Percentiles rank a stretch among this genome's conserved stretches.
These are phyloP conservation scores for Prinia subflava DNA, from an alignment of 2,113 vertebrate genomes.

Conservation along the genomic window DNA sequence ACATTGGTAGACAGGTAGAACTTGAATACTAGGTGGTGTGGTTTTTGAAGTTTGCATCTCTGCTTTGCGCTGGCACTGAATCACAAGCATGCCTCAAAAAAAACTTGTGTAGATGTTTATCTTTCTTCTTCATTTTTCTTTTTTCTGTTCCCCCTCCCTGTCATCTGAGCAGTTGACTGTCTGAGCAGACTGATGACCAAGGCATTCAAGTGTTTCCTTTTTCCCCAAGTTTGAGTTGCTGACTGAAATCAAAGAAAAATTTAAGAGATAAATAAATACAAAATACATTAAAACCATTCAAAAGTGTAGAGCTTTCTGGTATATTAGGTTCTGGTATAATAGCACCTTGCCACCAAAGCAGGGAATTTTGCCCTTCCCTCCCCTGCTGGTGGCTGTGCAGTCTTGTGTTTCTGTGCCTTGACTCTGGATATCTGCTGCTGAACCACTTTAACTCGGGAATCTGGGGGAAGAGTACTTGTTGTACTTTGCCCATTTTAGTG, in stretches of 20 bases:
- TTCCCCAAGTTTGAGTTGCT: neutral
- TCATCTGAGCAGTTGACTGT: neutral
- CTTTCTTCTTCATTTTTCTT: neutral
- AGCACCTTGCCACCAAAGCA: neutral
- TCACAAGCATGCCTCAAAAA: neutral
- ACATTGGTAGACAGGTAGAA: neutral
- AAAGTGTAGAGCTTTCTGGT: neutral
- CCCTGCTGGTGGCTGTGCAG: neutral
- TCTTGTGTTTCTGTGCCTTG: neutral
- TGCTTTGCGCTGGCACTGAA: neutral
- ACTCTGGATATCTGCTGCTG: neutral
- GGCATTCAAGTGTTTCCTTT: neutral
- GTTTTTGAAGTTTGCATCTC: neutral
- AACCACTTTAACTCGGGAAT: neutral
- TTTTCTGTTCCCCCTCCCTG: fast-evolving
- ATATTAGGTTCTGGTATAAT: fast-evolving
- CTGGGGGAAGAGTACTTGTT: neutral
- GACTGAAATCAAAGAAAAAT: neutral
- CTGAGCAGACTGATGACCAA: neutral
- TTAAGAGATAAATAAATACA: neutral
- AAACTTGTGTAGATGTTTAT: neutral
- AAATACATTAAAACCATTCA: neutral
- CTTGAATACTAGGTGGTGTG: neutral
- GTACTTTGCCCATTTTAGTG: neutral
- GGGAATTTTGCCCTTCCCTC: neutral